phyloP scores from a whole-genome alignment of 2,797 vertebrate genomes.

The Neostethus bicornis region DNA sequence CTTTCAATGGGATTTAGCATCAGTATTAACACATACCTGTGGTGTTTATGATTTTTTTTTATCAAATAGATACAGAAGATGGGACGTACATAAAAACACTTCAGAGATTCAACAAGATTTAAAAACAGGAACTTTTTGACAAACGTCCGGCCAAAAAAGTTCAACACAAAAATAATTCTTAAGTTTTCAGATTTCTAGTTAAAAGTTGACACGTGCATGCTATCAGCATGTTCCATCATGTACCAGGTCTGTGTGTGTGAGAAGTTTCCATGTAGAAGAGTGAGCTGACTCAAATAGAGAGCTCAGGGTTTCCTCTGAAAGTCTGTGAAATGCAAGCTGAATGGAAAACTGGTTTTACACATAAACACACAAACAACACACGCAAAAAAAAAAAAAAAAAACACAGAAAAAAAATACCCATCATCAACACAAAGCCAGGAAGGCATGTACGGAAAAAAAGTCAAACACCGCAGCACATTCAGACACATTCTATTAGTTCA shows the following conservation, averaged over 20 bases:
- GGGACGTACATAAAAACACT: too few species aligned
- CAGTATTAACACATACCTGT: too few species aligned
- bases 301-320: conserved; percentile 61
- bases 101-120: too few species aligned
- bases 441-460: not conserved
- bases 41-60: too few species aligned
- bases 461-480: not conserved
- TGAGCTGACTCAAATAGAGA: conserved; percentile 73
- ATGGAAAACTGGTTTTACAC: conserved; percentile 75
- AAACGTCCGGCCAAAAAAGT: too few species aligned
- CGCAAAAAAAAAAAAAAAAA: conserved; percentile 5
- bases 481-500: not conserved
- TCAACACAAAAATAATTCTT: too few species aligned
- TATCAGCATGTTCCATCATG: conserved; percentile 30
- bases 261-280: conserved; percentile 75
- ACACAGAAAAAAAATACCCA: conserved; percentile 6
- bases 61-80: too few species aligned
- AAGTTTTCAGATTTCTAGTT: not conserved
- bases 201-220: conserved; percentile 22
- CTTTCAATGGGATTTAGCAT: too few species aligned
- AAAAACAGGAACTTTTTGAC: too few species aligned
- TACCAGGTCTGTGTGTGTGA: conserved; percentile 37
- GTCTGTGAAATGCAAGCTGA: conserved; percentile 51
- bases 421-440: conserved; percentile 1
- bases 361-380: conserved; percentile 12